Evolutionary conservation across 2,797 vertebrate genomes (phyloP).

Genomic region (Rhinatrema bivittatum): DNA sequence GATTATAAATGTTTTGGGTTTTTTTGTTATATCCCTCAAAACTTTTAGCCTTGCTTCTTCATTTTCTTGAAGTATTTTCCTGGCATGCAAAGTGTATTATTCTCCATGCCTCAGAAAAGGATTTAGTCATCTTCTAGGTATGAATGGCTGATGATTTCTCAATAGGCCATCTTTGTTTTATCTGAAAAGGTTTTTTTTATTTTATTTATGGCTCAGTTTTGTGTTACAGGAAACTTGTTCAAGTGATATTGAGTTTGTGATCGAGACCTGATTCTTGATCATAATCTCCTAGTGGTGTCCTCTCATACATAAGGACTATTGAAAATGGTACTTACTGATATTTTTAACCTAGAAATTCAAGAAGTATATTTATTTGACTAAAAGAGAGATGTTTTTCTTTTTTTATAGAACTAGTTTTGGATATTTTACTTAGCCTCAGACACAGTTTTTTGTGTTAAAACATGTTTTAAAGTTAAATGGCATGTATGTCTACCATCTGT

Average conservation of each 20-base stretch:
- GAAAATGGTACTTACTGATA: no score
- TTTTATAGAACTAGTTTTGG: no score
- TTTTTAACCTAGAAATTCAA: no score
- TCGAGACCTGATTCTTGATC: conserved; percentile 10
- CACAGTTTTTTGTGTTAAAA: no score
- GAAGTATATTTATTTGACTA: no score
- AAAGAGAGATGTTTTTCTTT: no score
- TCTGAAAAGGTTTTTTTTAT: conserved; percentile 18
- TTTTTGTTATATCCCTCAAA: conserved; percentile 40
- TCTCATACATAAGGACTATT: no score
- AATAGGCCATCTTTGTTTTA: no score
- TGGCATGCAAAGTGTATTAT: conserved; percentile 42
- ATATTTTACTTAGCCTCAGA: no score
- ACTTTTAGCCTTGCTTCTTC: conserved; percentile 37
- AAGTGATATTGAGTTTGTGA: conserved; percentile 16
- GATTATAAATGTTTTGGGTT: conserved; percentile 35
- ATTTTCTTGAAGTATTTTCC: conserved; percentile 18
- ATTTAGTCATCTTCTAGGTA: no score
- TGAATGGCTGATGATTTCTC: conserved; percentile 38
- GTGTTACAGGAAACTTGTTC: conserved; percentile 22
- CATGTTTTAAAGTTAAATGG: no score
- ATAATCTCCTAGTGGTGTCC: conserved; percentile 15
- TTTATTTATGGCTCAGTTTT: conserved; percentile 20
- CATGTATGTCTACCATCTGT: no score
- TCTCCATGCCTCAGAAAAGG: conserved; percentile 37